These are phyloP conservation scores for Ctenochaetus hawaiiensis DNA, from an alignment of 2,797 vertebrate species.

Conservation along the genomic window DNA sequence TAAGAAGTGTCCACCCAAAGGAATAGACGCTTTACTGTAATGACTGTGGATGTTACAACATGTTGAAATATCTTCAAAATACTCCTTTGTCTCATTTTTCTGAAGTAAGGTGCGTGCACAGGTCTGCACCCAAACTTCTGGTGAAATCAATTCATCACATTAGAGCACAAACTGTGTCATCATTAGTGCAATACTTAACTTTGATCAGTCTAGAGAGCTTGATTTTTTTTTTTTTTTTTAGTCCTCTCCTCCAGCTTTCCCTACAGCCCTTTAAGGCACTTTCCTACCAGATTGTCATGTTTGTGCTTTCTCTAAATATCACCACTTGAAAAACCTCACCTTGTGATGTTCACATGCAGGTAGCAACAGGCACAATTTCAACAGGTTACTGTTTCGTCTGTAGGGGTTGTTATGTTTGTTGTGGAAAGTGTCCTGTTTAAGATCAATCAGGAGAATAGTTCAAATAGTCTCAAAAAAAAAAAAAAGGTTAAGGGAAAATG, in stretches of 20 bases:
- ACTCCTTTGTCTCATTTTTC: slow-evolving; percentile 13
- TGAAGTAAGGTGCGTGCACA: slow-evolving; percentile 1
- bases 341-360: slow-evolving; percentile 14
- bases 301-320: slow-evolving; percentile 13
- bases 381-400: not conserved
- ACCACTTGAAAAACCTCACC: slow-evolving; percentile 6
- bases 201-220: slow-evolving; percentile 50
- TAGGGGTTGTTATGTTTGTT: not conserved
- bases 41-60: slow-evolving; percentile 50
- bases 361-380: not conserved
- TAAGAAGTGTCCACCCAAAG: slow-evolving; percentile 12
- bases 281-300: slow-evolving; percentile 6
- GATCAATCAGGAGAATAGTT: not conserved
- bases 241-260: slow-evolving; percentile 37
- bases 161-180: slow-evolving; percentile 54
- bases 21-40: slow-evolving; percentile 3
- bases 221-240: slow-evolving; percentile 14
- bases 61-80: slow-evolving; percentile 41
- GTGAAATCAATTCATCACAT: slow-evolving; percentile 68
- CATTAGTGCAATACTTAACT: slow-evolving; percentile 52
- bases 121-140: slow-evolving; percentile 39
- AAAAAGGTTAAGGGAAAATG: not conserved
- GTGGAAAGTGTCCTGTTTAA: not conserved
- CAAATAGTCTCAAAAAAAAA: slow-evolving; percentile 10
- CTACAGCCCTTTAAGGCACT: slow-evolving; percentile 1